These are phyloP conservation scores for Pseudotriccus pelzelni DNA, from an alignment of 2,797 vertebrate genomes.

Conservation along the genomic window DNA sequence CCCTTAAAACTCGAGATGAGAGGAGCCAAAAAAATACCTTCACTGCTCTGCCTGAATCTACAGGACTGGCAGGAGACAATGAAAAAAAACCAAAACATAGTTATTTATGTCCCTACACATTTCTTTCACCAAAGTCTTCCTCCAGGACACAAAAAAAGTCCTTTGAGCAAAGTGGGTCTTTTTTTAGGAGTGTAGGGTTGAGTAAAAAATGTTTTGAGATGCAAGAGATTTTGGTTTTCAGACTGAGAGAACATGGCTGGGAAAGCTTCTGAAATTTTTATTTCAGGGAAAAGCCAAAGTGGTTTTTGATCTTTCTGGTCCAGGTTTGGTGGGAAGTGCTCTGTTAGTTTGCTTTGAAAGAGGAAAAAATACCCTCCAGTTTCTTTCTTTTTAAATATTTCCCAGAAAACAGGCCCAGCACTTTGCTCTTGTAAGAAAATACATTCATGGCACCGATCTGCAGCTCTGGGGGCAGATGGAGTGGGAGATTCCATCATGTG, in stretches of 20 bases:
- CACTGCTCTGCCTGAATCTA: neutral
- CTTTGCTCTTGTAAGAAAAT: neutral
- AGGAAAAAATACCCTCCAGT: neutral
- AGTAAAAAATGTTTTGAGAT: neutral
- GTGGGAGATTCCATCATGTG: rapidly evolving
- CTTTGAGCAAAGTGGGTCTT: neutral
- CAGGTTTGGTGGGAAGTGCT: neutral
- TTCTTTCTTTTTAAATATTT: neutral
- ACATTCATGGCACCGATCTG: neutral
- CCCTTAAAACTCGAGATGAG: neutral
- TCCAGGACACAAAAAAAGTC: neutral
- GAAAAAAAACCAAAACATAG: neutral
- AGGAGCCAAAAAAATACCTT: rapidly evolving
- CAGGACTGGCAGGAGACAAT: neutral
- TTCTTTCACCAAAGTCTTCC: neutral
- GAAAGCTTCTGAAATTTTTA: neutral
- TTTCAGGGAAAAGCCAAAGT: neutral
- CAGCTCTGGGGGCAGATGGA: neutral
- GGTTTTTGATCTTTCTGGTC: neutral
- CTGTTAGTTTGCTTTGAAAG: neutral
- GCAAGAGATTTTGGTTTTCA: neutral
- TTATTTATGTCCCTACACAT: neutral
- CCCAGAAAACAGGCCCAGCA: neutral
- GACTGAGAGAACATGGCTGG: neutral
- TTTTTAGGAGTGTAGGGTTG: too few species aligned